phyloP scores from a whole-genome alignment of 2,797 vertebrate genomes.

The Helarctos malayanus region DNA sequence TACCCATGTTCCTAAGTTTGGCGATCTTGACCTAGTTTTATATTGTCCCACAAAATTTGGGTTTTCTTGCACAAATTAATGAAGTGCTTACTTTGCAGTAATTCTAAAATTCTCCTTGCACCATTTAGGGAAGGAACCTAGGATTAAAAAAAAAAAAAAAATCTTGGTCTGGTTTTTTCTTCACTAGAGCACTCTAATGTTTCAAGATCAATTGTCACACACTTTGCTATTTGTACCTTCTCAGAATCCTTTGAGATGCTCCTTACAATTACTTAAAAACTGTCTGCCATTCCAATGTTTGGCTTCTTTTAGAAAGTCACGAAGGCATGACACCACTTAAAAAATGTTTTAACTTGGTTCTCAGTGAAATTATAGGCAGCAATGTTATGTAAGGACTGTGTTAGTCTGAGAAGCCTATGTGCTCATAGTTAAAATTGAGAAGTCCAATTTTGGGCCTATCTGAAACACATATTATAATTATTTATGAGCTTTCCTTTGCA shows the following conservation, averaged over 20 bases:
- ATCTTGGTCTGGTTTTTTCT: not conserved
- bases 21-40: not conserved
- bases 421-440: not conserved
- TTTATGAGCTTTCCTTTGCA: slow-evolving; percentile 17
- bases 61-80: slow-evolving; percentile 20
- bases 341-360: slow-evolving; percentile 53
- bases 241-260: slow-evolving; percentile 48
- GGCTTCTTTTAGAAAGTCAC: slow-evolving; percentile 43
- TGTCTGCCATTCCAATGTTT: not conserved
- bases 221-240: slow-evolving; percentile 50
- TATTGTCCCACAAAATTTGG: slow-evolving; percentile 36
- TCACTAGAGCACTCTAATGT: not conserved
- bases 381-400: not conserved
- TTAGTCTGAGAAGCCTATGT: slow-evolving; percentile 19
- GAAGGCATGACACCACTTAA: not conserved
- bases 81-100: not conserved
- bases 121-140: not conserved
- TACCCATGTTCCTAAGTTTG: not conserved
- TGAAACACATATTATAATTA: slow-evolving; percentile 5
- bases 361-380: not conserved
- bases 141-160: not conserved
- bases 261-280: slow-evolving; percentile 38
- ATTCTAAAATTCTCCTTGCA: not conserved
- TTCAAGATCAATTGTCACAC: not conserved
- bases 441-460: not conserved